Evolutionary conservation across 92 coral and sea anemone genomes (phyloP).

Genomic region (Heliopora coerulea): DNA sequence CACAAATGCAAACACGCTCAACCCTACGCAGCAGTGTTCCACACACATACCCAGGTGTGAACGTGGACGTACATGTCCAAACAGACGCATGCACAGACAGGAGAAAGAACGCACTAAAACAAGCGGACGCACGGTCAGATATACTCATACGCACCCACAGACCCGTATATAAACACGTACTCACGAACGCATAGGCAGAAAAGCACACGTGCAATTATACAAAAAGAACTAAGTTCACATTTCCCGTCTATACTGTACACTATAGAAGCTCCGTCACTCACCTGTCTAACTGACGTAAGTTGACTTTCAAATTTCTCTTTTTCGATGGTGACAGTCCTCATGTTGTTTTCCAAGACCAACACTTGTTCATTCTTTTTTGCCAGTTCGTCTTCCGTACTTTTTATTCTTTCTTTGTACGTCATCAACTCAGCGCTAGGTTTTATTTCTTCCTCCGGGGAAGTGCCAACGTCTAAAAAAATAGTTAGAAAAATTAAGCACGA

Average conservation of each 20-base stretch:
- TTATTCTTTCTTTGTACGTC: slow-evolving; percentile 24
- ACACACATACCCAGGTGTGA: too few relatives aligned
- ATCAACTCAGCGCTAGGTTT: slow-evolving; percentile 42
- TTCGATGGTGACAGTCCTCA: slow-evolving; percentile 67
- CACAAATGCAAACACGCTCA: too few relatives aligned
- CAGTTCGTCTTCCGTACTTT: slow-evolving; percentile 51
- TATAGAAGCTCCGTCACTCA: too few relatives aligned
- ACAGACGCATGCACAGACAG: too few relatives aligned
- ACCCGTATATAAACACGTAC: neutral
- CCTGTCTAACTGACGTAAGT: slow-evolving; percentile 85
- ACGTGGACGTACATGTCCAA: too few relatives aligned
- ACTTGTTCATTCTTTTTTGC: slow-evolving; percentile 62
- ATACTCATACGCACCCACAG: neutral
- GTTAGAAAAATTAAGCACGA: too few relatives aligned
- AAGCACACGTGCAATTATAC: neutral
- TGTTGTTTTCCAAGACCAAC: slow-evolving; percentile 68
- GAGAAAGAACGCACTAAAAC: too few relatives aligned
- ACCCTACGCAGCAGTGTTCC: too few relatives aligned
- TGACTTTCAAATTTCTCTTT: slow-evolving; percentile 81
- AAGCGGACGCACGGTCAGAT: neutral
- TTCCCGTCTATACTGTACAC: too few relatives aligned
- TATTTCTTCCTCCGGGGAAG: slow-evolving; percentile 56
- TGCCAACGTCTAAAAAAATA: neutral
- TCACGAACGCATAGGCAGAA: neutral
- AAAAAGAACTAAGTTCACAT: too few relatives aligned